A percentile compares a stretch with the other conserved stretches of the same genome.
These are phyloP conservation scores for Anodontia alba DNA, from an alignment of 2,888 invertebrate species.

Conservation along the genomic window DNA sequence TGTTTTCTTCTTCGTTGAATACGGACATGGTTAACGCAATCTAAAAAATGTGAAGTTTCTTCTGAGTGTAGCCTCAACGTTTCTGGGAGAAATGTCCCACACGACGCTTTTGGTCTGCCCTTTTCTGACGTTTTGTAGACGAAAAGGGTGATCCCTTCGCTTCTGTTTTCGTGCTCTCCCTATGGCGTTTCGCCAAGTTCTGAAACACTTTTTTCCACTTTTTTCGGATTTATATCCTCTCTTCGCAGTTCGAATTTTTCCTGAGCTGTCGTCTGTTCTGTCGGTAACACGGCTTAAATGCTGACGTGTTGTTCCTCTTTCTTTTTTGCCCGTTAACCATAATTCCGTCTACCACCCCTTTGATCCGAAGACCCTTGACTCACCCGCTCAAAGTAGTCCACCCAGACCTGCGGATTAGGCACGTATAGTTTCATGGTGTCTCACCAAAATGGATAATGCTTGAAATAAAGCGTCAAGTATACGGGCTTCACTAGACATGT, in stretches of 20 bases:
- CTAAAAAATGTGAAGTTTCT: not conserved
- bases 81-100: no score
- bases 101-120: conserved; percentile 6
- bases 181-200: not conserved
- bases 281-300: not conserved
- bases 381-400: not conserved
- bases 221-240: no score
- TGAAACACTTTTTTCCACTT: not conserved
- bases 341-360: not conserved
- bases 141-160: not conserved
- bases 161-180: conserved; percentile 16
- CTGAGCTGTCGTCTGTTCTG: not conserved
- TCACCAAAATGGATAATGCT: conserved; percentile 14
- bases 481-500: conserved; percentile 8
- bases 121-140: not conserved
- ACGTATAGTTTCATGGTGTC: conserved; percentile 15
- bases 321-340: not conserved
- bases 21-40: not conserved
- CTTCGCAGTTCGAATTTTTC: not conserved
- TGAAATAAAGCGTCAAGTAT: conserved; percentile 14
- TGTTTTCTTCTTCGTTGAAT: conserved; percentile 19
- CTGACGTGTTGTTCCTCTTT: not conserved
- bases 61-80: no score
- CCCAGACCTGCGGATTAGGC: conserved; percentile 16
- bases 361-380: not conserved